Percentiles rank a stretch among this genome's conserved stretches.
Conservation (phyloP, 2,888 invertebrate species). For the Acheta domesticus region DNA sequence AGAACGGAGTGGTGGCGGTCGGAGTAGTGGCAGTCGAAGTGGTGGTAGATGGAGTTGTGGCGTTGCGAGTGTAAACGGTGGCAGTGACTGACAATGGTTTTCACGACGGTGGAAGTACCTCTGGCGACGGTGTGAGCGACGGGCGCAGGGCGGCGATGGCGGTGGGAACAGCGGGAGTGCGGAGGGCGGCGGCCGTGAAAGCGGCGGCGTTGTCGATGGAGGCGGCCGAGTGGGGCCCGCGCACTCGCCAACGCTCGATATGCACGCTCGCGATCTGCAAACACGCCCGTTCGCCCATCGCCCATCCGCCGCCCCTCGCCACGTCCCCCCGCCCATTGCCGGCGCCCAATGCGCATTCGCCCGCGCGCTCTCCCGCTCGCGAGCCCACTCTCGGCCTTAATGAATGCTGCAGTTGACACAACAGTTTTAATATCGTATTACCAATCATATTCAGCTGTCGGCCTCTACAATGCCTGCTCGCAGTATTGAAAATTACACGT, state of each 20-base stretch:
- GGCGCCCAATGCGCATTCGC: neutral
- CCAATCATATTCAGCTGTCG: conserved; percentile 18
- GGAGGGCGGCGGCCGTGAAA: too few species aligned
- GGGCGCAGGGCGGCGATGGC: too few species aligned
- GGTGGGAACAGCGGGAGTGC: too few species aligned
- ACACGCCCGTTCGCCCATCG: neutral
- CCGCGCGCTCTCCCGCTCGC: neutral
- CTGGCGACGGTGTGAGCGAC: too few species aligned
- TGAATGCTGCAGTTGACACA: conserved; percentile 18
- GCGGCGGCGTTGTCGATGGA: too few species aligned
- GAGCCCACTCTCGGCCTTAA: conserved; percentile 12
- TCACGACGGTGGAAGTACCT: too few species aligned
- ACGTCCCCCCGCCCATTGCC: neutral
- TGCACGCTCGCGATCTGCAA: neutral
- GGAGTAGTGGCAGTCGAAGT: too few species aligned
- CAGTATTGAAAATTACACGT: conserved; percentile 18
- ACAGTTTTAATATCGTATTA: conserved; percentile 18
- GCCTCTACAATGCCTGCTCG: conserved; percentile 1
- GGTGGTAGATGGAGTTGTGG: too few species aligned
- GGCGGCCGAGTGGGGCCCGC: too few species aligned
- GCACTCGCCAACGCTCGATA: neutral
- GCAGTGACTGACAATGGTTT: too few species aligned
- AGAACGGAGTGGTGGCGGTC: too few species aligned
- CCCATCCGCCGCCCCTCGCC: neutral
- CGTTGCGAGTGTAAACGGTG: too few species aligned